Evolutionary conservation across 2,888 invertebrate species (phyloP), one percentile per base, ranked within the genome.

Genomic region (Scotopteryx bipunctaria): DNA sequence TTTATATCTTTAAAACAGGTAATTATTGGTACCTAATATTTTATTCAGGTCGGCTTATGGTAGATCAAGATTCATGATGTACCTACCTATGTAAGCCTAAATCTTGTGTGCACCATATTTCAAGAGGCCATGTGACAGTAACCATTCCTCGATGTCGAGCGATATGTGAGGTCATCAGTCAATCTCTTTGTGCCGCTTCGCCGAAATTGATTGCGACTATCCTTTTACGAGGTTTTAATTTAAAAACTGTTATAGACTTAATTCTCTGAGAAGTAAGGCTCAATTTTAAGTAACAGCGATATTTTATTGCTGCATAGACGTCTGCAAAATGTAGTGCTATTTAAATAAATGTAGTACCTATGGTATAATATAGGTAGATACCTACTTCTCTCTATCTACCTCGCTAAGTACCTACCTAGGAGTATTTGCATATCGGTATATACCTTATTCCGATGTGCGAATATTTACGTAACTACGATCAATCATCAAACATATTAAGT

Each of bases 111-210:
- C 68, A 71, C 72, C 65, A 76, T 79, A 80, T 81, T 78, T 83
- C 83, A 85, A 76, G 78, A 77, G 71, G 63, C 66, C 69, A 66
- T 71, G 75, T 78, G 85, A 86, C 86, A 86, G 69, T 69, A 83
- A 82, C 78, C 85, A 84, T 78, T 75, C 73, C 70, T 71, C 79
- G 76, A 77, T 74, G 76, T 74, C 72, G 72, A 71, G 65, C 75
- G 76, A 76, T 77, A 77, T 61, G 74, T 80, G 83, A 83, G 81
- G 71, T 83, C 83, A 85, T 83, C 81, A 73, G 60, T 83, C 76
- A 78, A 76, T 71, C 72, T 69, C 73, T 78, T 71, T 74, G 71
- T 73, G 67, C 65, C 56, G 38, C 67, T 64, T 63, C 56, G 48
- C 63, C 64, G 57, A 66, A 73, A 69, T 69, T 67, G 58, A 66